These are phyloP conservation scores for Nasonia longicornis DNA, from an alignment of 1,140 invertebrate genomes.

Conservation along the genomic window DNA sequence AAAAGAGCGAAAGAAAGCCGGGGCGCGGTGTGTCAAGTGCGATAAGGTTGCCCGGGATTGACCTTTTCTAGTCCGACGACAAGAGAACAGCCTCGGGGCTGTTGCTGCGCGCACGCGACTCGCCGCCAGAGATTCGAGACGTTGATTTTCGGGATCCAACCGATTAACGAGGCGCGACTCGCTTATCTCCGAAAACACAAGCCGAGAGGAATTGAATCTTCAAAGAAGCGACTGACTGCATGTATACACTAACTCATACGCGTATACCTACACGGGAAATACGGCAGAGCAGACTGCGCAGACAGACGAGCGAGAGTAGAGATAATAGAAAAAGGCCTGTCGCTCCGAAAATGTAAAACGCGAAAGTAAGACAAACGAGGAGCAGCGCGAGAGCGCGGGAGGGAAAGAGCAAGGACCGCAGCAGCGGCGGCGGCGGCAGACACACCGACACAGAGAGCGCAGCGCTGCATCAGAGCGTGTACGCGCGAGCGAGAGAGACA, in stretches of 20 bases:
- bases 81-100: background rate
- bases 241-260: too few species aligned
- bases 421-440: background rate
- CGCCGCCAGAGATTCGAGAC: too few species aligned
- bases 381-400: background rate
- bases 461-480: background rate
- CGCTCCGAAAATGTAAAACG: constrained; percentile 35
- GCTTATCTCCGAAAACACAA: too few species aligned
- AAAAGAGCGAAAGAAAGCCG: background rate
- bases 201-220: too few species aligned
- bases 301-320: background rate
- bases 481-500: constrained; percentile 6
- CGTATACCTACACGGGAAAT: too few species aligned
- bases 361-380: constrained; percentile 44
- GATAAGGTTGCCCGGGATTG: background rate
- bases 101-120: background rate
- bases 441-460: constrained; percentile 1
- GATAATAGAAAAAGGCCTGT: constrained; percentile 29
- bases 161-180: too few species aligned
- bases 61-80: background rate
- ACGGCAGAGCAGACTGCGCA: background rate
- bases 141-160: too few species aligned
- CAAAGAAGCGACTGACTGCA: too few species aligned
- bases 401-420: constrained; percentile 27
- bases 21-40: constrained; percentile 27